Conservation (phyloP, 2,797 vertebrate species). For the Cirrhinus molitorella region DNA sequence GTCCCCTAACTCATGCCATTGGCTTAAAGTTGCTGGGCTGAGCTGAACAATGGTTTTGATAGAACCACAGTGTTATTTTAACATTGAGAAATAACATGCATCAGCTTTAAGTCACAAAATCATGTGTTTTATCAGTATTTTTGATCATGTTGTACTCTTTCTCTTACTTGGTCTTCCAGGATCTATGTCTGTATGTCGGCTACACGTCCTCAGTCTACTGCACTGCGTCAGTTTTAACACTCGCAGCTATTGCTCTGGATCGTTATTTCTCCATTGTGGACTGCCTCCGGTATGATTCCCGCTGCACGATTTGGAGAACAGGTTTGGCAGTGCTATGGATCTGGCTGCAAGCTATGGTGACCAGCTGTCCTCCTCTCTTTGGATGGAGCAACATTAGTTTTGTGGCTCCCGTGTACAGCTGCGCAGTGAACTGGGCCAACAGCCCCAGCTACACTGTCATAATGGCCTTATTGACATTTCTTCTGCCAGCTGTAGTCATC, state of each 20-base stretch:
- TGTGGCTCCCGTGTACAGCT: constrained; percentile 79
- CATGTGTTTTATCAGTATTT: background rate
- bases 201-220: constrained; percentile 87
- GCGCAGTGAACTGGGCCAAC: constrained; percentile 78
- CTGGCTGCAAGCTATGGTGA: constrained; percentile 83
- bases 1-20: background rate
- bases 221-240: constrained; percentile 82
- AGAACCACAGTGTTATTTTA: background rate
- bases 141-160: constrained; percentile 35
- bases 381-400: constrained; percentile 83
- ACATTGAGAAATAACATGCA: background rate
- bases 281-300: constrained; percentile 82
- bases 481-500: constrained; percentile 79
- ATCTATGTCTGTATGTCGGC: constrained; percentile 82
- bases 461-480: constrained; percentile 76
- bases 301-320: constrained; percentile 78
- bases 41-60: background rate
- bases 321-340: constrained; percentile 82
- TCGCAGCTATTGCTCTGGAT: constrained; percentile 85
- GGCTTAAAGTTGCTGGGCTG: background rate
- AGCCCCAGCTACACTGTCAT: constrained; percentile 81
- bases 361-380: constrained; percentile 82
- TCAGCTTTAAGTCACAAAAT: background rate
- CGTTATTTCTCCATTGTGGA: constrained; percentile 85
- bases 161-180: constrained; percentile 65